Evolutionary conservation across 2,888 invertebrate genomes (phyloP).

Genomic region (Ctena decussata): DNA sequence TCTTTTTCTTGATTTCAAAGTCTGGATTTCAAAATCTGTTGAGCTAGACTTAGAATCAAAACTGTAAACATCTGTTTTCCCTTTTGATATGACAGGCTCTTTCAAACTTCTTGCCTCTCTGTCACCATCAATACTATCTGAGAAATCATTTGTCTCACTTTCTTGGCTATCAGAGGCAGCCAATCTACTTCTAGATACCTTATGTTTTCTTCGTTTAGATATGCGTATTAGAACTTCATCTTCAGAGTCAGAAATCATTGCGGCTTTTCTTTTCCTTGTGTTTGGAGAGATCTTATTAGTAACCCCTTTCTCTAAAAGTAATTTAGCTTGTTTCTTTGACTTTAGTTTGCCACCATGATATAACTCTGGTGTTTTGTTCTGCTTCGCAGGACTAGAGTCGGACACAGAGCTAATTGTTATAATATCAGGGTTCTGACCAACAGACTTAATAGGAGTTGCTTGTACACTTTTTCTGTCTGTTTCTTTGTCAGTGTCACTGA

Average conservation of each 20-base stretch:
- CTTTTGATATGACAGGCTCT: background rate
- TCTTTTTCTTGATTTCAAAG: constrained; percentile 1
- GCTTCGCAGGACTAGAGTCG: constrained; percentile 15
- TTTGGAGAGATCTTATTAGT: too few relatives aligned
- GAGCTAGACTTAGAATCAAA: background rate
- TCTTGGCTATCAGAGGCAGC: background rate
- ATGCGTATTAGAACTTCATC: background rate
- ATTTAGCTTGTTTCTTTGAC: too few relatives aligned
- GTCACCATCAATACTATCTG: background rate
- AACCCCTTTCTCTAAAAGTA: too few relatives aligned
- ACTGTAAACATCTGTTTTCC: background rate
- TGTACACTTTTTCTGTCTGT: background rate
- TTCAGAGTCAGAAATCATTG: background rate
- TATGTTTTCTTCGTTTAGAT: background rate
- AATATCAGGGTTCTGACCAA: too few relatives aligned
- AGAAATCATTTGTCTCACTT: background rate
- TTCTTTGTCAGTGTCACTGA: background rate
- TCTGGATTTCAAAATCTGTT: background rate
- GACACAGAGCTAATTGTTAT: background rate
- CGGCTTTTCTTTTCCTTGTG: background rate
- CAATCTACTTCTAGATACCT: background rate
- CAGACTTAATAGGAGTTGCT: background rate
- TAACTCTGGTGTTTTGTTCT: constrained; percentile 31
- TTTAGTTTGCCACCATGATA: background rate
- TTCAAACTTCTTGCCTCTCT: background rate